Evolutionary conservation across 2,888 invertebrate genomes (phyloP), one percentile per base, ranked within the genome.

Genomic region (Oxytorus armatus): DNA sequence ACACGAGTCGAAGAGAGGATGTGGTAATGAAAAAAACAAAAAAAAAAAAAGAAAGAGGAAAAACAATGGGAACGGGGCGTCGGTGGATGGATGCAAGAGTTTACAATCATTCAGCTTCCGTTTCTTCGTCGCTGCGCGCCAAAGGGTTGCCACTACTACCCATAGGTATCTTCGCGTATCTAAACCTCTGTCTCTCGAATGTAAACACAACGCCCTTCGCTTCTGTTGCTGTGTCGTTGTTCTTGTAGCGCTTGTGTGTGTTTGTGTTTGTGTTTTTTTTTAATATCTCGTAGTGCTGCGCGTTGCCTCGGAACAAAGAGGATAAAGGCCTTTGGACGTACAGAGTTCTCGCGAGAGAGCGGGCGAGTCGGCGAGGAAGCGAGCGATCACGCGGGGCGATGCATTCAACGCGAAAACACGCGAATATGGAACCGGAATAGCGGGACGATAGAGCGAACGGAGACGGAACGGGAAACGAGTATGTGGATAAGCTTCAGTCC

Each of bases 271-370:
- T 55, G 44, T 44, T 39, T n/a, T 84, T 88, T 89, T 91, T 89
- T 90, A 90, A 91, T 91, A 89, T 89, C 86, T 81, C 85, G 86
- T 90, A 91, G 88, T 90, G 90, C 89, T 82, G 57, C 18, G 68
- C 73, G 66, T 76, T 73, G 80, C 29, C 44, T 23, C 55, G 59
- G 61, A 70, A 83, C 83, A 85, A 85, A 87, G 85, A 82, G 82
- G 57, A 84, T 81, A 85, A 81, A 83, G 83, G 76, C 80, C 69
- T 75, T 73, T 69, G 75, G 79, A 74, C 66, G 61, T 74, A 65
- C 42, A 75, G 75, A 77, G 76, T 75, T 68, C 80, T 69, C 51
- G 72, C n/a, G 57, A 49, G 29, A 68, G n/a, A n/a, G n/a, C 21
- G 65, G 44, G 33, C 42, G 57, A 51, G 70, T 33, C 53, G 70